Percentiles rank a stretch among this genome's conserved stretches.
Evolutionary conservation across 2,113 vertebrate genomes (phyloP).

Genomic region (Leptodactylus fuscus): DNA sequence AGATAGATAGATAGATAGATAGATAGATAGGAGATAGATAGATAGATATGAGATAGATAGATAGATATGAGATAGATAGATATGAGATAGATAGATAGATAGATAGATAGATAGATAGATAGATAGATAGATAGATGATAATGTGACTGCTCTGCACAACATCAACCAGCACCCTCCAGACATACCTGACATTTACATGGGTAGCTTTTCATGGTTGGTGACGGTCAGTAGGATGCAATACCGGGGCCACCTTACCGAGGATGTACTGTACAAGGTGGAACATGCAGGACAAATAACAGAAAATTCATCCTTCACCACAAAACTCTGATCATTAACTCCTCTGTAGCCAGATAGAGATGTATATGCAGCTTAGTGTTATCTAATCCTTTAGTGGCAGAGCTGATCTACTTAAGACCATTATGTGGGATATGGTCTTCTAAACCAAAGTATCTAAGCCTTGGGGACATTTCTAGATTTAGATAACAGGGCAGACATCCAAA

Average conservation of each 20-base stretch:
- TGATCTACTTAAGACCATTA: too few species aligned
- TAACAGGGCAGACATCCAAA: neutral
- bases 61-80: too few species aligned
- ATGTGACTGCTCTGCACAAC: too few species aligned
- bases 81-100: too few species aligned
- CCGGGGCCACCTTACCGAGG: neutral
- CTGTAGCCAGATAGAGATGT: neutral
- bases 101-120: too few species aligned
- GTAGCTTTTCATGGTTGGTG: neutral
- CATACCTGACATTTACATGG: neutral
- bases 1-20: too few species aligned
- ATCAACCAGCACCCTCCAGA: too few species aligned
- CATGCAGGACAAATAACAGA: neutral
- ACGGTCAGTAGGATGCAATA: constrained; percentile 24
- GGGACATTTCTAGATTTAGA: neutral
- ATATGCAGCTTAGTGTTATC: neutral
- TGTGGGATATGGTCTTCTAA: neutral
- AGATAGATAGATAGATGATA: neutral
- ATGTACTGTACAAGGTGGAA: neutral
- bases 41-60: too few species aligned
- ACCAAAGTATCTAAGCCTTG: too few species aligned
- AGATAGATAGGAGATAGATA: too few species aligned
- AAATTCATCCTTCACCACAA: too few species aligned
- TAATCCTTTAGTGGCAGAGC: too few species aligned
- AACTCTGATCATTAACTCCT: constrained; percentile 14